phyloP scores from a whole-genome alignment of 2,113 vertebrate species.

The Microtus richardsoni region DNA sequence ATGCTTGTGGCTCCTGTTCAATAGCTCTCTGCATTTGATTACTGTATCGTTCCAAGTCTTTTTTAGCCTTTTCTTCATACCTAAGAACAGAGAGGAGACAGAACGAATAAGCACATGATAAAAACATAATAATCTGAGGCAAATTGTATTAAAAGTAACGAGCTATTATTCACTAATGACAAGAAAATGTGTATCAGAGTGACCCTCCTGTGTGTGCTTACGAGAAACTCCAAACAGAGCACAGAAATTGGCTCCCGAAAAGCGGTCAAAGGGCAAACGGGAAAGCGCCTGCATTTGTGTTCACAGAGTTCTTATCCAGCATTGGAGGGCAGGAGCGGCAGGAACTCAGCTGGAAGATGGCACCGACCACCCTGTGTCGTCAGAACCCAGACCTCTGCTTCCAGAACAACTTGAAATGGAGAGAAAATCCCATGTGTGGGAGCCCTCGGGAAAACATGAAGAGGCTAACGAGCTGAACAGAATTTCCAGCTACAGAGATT shows the following conservation, averaged over 20 bases:
- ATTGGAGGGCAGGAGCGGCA: not conserved
- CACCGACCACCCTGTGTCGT: not conserved
- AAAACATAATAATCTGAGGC: conserved; percentile 17
- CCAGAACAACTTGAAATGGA: conserved; percentile 50
- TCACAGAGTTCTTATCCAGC: not conserved
- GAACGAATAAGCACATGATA: conserved; percentile 49
- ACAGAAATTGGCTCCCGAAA: not conserved
- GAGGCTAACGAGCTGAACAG: conserved; percentile 44
- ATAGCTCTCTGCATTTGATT: conserved; percentile 87
- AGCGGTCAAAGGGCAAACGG: not conserved
- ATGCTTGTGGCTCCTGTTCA: conserved; percentile 71
- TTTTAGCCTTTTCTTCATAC: conserved; percentile 93
- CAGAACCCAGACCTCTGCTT: conserved; percentile 21
- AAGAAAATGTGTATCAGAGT: not conserved
- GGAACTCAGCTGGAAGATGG: not conserved
- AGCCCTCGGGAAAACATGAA: conserved; percentile 14
- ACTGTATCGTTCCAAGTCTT: conserved; percentile 89
- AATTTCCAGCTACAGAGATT: not conserved
- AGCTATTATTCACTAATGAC: not conserved
- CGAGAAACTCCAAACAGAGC: not conserved
- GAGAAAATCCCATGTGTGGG: not conserved
- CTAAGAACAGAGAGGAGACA: conserved; percentile 81
- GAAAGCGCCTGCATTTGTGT: not conserved
- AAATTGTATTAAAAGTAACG: conserved; percentile 8
- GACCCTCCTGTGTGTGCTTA: not conserved